These are phyloP conservation scores for Phyllostomus discolor DNA, from an alignment of 2,113 vertebrate genomes.

Conservation along the genomic window DNA sequence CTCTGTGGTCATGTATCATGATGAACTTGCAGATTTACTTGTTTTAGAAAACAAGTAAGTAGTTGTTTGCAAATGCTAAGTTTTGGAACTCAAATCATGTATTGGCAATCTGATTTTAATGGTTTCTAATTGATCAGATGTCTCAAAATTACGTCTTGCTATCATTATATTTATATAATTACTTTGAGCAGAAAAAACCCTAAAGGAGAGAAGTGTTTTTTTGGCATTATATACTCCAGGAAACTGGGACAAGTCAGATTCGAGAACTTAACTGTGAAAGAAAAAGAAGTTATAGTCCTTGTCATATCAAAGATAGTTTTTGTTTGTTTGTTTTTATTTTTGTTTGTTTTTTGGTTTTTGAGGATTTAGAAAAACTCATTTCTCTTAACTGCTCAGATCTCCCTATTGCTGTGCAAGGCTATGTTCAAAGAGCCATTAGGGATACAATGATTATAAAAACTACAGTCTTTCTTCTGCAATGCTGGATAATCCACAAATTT, in stretches of 20 bases:
- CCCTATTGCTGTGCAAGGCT: background rate
- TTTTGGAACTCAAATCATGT: background rate
- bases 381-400: background rate
- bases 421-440: background rate
- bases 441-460: background rate
- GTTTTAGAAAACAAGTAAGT: slow-evolving; percentile 47
- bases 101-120: slow-evolving; percentile 15
- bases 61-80: slow-evolving; percentile 19
- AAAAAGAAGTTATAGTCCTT: background rate
- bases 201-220: background rate
- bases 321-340: background rate
- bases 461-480: background rate
- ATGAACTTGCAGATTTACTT: background rate
- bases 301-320: background rate
- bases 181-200: background rate
- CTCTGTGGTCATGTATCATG: background rate
- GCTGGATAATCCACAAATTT: background rate
- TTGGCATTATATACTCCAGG: background rate
- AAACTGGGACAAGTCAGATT: background rate
- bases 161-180: background rate
- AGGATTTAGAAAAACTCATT: slow-evolving; percentile 2
- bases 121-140: background rate
- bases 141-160: background rate
- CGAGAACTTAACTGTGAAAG: background rate
- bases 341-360: background rate